Evolutionary conservation across 2,888 invertebrate species (phyloP), one percentile per base, ranked within the genome.

Genomic region (Blastobasis lacticolella): DNA sequence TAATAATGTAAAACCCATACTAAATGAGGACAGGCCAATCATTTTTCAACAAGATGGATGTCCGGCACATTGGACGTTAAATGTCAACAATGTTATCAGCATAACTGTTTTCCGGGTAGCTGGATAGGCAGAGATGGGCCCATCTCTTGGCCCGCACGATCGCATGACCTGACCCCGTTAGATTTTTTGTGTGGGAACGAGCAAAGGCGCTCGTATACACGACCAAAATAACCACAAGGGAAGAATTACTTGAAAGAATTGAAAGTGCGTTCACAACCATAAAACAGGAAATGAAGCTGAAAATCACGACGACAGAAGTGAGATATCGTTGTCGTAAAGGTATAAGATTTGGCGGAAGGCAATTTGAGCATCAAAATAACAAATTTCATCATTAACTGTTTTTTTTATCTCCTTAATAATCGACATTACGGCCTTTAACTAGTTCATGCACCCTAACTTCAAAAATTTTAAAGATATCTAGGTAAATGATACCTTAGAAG

Each of bases 1-100:
- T n/a, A n/a, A n/a, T n/a, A n/a, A n/a, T n/a, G n/a, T n/a, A n/a
- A n/a, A 50, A 5, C 49, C 50, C n/a, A 46, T 46, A n/a, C 45
- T 45, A 6, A 7, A 48, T 45, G 23, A n/a, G n/a, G 45, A 51
- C 40, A 7, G 42, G 36, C 45, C 44, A 37, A 49, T 51, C 9
- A 38, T 46, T 3, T 54, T 54, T 42, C 53, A 55, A 23, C 50
- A 53, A 51, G 53, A 54, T 45, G 53, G 51, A 8, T 53, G 54
- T 49, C 54, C 54, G 46, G 56, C 51, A n/a, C 53, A 56, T 44
- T 53, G 40, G 48, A 47, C 48, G 4, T 44, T 52, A 46, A 50
- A n/a, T 45, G 53, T 57, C 6, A 50, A 54, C 47, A 54, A 49
- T 46, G 51, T 38, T 8, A 54, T 2, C 37, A 53, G n/a, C 50